Percentiles rank a stretch among this genome's conserved stretches.
These are phyloP conservation scores for Chaetura pelagica DNA, from an alignment of 2,113 vertebrate genomes.

Conservation along the genomic window DNA sequence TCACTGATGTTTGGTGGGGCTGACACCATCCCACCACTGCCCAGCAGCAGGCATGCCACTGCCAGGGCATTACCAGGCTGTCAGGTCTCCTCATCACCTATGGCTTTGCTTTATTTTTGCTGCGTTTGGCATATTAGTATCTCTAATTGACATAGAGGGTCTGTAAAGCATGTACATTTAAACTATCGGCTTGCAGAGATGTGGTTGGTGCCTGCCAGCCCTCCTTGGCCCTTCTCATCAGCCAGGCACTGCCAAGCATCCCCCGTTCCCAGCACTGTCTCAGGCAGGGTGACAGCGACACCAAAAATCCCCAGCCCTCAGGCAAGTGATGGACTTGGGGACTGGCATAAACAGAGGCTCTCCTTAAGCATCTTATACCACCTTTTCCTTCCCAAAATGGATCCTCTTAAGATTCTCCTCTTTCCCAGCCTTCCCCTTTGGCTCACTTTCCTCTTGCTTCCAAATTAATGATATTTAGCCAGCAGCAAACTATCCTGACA, in stretches of 20 bases:
- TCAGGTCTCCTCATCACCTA: not conserved
- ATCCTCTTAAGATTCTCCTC: not conserved
- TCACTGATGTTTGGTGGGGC: not conserved
- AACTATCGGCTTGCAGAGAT: not conserved
- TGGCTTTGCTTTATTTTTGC: not conserved
- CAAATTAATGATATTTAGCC: conserved; percentile 42
- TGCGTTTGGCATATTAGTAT: not conserved
- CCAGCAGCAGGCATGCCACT: not conserved
- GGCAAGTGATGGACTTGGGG: not conserved
- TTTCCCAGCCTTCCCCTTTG: not conserved
- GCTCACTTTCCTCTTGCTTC: not conserved
- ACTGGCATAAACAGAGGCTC: not conserved
- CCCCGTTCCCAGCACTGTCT: not conserved
- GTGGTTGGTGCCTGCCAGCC: not conserved
- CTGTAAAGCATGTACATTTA: not conserved
- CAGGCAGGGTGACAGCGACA: accelerated
- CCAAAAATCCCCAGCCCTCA: not conserved
- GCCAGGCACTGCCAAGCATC: not conserved
- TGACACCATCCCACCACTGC: not conserved
- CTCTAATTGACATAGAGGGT: accelerated
- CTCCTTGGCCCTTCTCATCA: not conserved
- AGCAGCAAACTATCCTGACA: conserved; percentile 48
- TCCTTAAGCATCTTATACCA: not conserved
- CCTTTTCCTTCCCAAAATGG: not conserved
- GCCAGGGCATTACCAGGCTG: not conserved